Evolutionary conservation across 2,797 vertebrate species (phyloP).

Genomic region (Danio albolineatus): DNA sequence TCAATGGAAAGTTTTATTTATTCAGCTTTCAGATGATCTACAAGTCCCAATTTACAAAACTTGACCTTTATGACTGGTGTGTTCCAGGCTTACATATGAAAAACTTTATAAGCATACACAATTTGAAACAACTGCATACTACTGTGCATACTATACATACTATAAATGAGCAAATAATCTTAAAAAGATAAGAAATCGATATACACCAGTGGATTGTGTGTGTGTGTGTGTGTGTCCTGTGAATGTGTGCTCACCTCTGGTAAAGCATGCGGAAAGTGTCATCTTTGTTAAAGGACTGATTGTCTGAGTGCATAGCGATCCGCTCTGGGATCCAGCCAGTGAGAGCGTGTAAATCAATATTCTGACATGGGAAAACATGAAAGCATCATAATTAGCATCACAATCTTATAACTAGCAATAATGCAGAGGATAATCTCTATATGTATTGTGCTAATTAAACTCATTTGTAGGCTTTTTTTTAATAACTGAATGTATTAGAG

Average conservation of each 20-base stretch:
- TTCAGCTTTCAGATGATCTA: too few species aligned
- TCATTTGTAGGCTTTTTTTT: background rate
- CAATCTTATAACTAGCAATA: background rate
- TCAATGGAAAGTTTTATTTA: too few species aligned
- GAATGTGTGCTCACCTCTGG: constrained; percentile 84
- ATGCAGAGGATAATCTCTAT: background rate
- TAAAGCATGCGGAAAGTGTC: constrained; percentile 96
- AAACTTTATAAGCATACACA: too few species aligned
- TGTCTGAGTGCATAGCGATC: constrained; percentile 99
- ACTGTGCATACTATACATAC: background rate
- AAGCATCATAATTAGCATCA: background rate
- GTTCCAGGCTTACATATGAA: too few species aligned
- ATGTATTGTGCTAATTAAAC: background rate
- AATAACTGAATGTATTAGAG: background rate
- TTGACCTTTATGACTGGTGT: too few species aligned
- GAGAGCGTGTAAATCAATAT: constrained; percentile 97
- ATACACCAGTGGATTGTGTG: background rate
- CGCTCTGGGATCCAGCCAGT: constrained; percentile 99
- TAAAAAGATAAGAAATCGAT: background rate
- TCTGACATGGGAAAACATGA: constrained; percentile 75
- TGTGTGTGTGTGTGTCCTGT: background rate
- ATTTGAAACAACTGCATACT: background rate
- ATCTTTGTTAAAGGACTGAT: constrained; percentile 94
- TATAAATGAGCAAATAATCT: background rate
- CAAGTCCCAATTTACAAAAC: too few species aligned